These are phyloP conservation scores for Melangyna quadrimaculata DNA, from an alignment of 2,888 invertebrate genomes.

Conservation along the genomic window DNA sequence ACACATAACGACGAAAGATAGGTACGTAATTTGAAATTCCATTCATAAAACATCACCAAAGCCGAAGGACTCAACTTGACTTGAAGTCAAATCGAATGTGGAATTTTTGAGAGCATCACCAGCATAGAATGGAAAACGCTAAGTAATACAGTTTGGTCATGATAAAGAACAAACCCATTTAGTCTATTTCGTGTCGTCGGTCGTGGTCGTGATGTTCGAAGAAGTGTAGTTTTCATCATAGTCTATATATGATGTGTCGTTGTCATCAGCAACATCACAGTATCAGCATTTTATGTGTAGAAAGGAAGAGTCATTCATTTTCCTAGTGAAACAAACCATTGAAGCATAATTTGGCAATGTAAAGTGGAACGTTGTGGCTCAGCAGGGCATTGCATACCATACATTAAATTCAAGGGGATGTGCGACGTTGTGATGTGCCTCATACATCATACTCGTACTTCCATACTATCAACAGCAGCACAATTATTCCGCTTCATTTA, in stretches of 20 bases:
- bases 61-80: slow-evolving; percentile 17
- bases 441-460: neutral
- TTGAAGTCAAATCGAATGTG: slow-evolving; percentile 49
- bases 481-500: slow-evolving; percentile 64
- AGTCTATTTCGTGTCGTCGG: neutral
- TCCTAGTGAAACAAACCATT: slow-evolving; percentile 17
- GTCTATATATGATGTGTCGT: neutral
- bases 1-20: slow-evolving; percentile 11
- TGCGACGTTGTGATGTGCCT: neutral
- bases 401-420: neutral
- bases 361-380: slow-evolving; percentile 37
- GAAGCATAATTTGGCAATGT: slow-evolving; percentile 39
- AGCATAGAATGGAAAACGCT: neutral
- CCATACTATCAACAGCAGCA: neutral
- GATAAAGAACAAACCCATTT: slow-evolving; percentile 51
- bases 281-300: slow-evolving; percentile 9
- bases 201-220: neutral
- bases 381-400: no score
- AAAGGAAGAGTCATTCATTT: neutral
- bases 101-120: neutral
- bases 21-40: slow-evolving; percentile 60
- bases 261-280: slow-evolving; percentile 17
- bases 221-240: slow-evolving; percentile 8
- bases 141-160: slow-evolving; percentile 53
- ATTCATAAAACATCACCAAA: slow-evolving; percentile 65